Evolutionary conservation across 1,140 invertebrate genomes (phyloP).

Genomic region (Drosophila persimilis): DNA sequence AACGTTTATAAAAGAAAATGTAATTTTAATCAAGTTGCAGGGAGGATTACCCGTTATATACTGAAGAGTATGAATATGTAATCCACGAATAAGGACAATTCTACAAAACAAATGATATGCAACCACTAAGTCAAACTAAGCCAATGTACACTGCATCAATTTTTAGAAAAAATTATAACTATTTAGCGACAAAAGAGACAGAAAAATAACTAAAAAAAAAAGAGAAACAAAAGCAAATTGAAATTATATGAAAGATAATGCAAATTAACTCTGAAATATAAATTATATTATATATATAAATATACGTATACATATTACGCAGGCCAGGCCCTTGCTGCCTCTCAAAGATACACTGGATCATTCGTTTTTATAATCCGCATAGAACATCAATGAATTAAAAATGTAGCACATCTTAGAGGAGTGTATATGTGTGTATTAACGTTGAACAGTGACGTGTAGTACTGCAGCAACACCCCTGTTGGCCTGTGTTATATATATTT

Average conservation of each 20-base stretch:
- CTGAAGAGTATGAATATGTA: background rate
- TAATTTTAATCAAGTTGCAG: slow-evolving; percentile 13
- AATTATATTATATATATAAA: slow-evolving; percentile 8
- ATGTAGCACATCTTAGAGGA: no score
- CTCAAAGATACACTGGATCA: no score
- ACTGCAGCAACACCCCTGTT: no score
- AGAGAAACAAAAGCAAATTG: slow-evolving; percentile 14
- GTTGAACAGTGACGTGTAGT: background rate
- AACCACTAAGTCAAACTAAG: slow-evolving; percentile 48
- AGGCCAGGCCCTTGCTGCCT: no score
- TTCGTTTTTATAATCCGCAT: no score
- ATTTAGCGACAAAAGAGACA: slow-evolving; percentile 3
- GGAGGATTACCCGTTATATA: slow-evolving; percentile 2
- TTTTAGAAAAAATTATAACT: slow-evolving; percentile 46
- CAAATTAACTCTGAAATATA: slow-evolving; percentile 31
- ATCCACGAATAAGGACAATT: background rate
- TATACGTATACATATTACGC: background rate
- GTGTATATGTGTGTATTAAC: background rate
- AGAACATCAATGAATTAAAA: no score
- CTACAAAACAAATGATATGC: slow-evolving; percentile 11
- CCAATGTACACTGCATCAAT: slow-evolving; percentile 51
- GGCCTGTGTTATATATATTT: slow-evolving; percentile 1
- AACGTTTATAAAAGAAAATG: slow-evolving; percentile 17
- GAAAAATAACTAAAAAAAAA: background rate
- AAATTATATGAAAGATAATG: slow-evolving; percentile 40